These are phyloP conservation scores for Drosophila melanocephala DNA, from an alignment of 2,888 invertebrate genomes.

Conservation along the genomic window DNA sequence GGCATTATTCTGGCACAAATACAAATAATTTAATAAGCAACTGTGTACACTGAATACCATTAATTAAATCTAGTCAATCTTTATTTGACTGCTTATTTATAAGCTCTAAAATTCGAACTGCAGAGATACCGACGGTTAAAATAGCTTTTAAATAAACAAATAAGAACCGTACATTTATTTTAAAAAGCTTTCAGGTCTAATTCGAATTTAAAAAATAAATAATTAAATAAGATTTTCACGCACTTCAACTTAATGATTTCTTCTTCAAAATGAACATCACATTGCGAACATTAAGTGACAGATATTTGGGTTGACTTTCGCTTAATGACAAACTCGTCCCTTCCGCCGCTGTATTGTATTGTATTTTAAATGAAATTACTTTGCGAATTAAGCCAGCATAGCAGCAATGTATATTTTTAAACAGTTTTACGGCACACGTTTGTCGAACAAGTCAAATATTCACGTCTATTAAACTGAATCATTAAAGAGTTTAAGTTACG, in stretches of 20 bases:
- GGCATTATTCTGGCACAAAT: neutral
- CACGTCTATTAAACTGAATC: neutral
- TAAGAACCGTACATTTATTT: neutral
- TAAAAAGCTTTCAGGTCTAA: neutral
- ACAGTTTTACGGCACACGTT: neutral
- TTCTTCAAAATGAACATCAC: neutral
- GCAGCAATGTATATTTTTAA: neutral
- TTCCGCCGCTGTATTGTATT: neutral
- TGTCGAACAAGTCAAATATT: neutral
- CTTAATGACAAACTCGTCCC: neutral
- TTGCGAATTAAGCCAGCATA: neutral
- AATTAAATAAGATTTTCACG: neutral
- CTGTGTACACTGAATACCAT: neutral
- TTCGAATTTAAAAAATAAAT: neutral
- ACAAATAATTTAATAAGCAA: conserved; percentile 1
- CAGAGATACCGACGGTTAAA: neutral
- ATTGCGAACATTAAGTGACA: neutral
- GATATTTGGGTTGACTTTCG: neutral
- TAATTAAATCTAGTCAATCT: neutral
- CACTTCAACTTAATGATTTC: neutral
- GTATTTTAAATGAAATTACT: neutral
- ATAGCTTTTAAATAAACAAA: neutral
- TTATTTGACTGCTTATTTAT: neutral
- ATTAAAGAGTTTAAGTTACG: neutral
- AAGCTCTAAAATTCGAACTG: neutral